These are phyloP conservation scores for Ranitomeya imitator DNA, from an alignment of 2,113 vertebrate genomes.

Conservation along the genomic window DNA sequence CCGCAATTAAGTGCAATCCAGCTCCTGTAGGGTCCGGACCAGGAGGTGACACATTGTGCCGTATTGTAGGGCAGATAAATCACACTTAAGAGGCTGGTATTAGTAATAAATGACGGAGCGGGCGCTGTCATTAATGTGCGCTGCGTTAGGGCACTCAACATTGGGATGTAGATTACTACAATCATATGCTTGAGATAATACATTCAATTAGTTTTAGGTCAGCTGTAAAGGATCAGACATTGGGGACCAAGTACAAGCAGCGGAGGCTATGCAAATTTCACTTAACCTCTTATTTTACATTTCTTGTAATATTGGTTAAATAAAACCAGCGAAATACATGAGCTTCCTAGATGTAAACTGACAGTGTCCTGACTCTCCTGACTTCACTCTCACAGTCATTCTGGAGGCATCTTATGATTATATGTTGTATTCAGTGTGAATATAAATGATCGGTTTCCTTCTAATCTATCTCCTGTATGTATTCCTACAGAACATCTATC, in stretches of 20 bases:
- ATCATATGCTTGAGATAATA: slow-evolving; percentile 46
- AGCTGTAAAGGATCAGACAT: slow-evolving; percentile 1
- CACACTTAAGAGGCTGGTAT: slow-evolving; percentile 82
- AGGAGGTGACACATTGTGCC: slow-evolving; percentile 81
- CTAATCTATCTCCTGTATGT: neutral
- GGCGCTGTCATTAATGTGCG: slow-evolving; percentile 75
- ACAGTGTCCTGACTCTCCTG: neutral
- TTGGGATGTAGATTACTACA: slow-evolving; percentile 34
- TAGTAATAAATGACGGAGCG: slow-evolving; percentile 78
- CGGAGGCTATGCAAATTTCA: neutral
- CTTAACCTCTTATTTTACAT: neutral
- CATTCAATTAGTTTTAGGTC: slow-evolving; percentile 30
- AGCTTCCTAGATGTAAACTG: neutral
- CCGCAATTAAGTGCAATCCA: slow-evolving; percentile 84
- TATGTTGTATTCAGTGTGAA: neutral
- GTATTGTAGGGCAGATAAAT: slow-evolving; percentile 85
- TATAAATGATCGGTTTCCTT: neutral
- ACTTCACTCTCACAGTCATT: neutral
- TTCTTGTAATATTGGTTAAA: neutral
- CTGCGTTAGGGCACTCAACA: slow-evolving; percentile 9
- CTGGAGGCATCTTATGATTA: neutral
- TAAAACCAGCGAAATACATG: neutral
- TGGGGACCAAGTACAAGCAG: neutral
- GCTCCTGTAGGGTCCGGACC: slow-evolving; percentile 82
- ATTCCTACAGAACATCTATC: neutral